phyloP scores from a whole-genome alignment of 92 coral and sea anemone genomes.

The Phenganax stokvisi region DNA sequence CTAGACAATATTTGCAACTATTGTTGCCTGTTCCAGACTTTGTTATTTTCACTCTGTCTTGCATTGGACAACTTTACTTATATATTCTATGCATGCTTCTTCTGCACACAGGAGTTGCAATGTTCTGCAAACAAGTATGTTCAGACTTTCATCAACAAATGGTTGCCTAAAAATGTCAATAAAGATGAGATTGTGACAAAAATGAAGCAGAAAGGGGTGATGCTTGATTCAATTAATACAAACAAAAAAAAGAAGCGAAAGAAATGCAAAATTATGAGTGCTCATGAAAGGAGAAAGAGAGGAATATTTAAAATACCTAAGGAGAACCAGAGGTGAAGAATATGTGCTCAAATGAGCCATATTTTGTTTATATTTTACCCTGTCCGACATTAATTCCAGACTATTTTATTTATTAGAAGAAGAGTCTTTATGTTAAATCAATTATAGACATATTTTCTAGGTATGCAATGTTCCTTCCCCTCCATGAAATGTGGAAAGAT shows the following conservation, averaged over 20 bases:
- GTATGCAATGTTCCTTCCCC: slow-evolving; percentile 77
- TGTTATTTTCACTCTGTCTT: too few relatives aligned
- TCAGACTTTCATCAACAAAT: slow-evolving; percentile 55
- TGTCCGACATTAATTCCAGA: too few relatives aligned
- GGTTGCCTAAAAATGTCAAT: slow-evolving; percentile 41
- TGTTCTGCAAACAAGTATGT: slow-evolving; percentile 74
- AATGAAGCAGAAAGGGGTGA: slow-evolving; percentile 56
- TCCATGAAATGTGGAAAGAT: slow-evolving; percentile 83
- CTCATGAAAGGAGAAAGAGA: slow-evolving; percentile 58
- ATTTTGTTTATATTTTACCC: background rate
- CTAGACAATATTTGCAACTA: too few relatives aligned
- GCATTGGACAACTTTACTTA: background rate
- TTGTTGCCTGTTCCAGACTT: background rate
- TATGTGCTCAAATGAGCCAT: background rate
- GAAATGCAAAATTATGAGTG: slow-evolving; percentile 70
- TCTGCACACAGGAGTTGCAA: slow-evolving; percentile 50
- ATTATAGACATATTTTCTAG: slow-evolving; percentile 30
- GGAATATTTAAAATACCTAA: slow-evolving; percentile 66
- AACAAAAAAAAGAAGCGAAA: slow-evolving; percentile 39
- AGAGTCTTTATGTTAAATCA: background rate
- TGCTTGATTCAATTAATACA: slow-evolving; percentile 56
- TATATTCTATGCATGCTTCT: background rate
- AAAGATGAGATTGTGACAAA: slow-evolving; percentile 32
- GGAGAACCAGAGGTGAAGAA: slow-evolving; percentile 66
- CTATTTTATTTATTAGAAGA: background rate